Evolutionary conservation across 2,888 invertebrate species (phyloP), one percentile per base, ranked within the genome.

Genomic region (Arctia plantaginis): DNA sequence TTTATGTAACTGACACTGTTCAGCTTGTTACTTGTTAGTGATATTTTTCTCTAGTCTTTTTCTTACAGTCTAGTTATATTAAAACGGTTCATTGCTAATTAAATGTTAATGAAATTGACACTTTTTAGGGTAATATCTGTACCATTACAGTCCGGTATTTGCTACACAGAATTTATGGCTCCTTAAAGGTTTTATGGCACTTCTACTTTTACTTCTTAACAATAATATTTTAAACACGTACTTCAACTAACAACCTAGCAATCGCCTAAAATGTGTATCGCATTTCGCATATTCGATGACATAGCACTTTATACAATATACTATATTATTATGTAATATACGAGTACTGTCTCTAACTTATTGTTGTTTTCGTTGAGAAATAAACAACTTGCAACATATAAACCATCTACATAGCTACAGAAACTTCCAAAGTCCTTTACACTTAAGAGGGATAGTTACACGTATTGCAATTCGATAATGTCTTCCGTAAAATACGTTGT

Each of bases 391-490:
- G 39, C 23, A 30, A 23, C 39, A 51, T 39, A 13, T 27, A 27
- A 13, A 68, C 69, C 69, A 77, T 77, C 77, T 74, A 67, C 76
- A 84, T 79, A 55, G 72, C 72, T 68, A 69, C 71, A 77, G 76
- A 77, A 84, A 83, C 77, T 84, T 84, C 73, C 55, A 69, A 80
- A 84, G 80, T 84, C 77, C 80, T 83, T 83, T 78, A 78, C 74
- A 67, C 84, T 82, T 80, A 30, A 15, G 47, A 35, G 15, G 30
- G 7, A 35, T 35, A 67, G 30, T 33, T 67, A 69, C n/a, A 55
- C 51, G 51, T 55, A 20, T 55, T 69, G 18, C n/a, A 55, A 69
- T 69, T n/a, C 10, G 4, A 12, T 39, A 66, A 39, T 65, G 3
- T 65, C 33, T 35, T 35, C 18, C 15, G 7, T 67, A 44, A 67